These are phyloP conservation scores for Drosophila bifasciata DNA, from an alignment of 1,140 invertebrate genomes.

Conservation along the genomic window DNA sequence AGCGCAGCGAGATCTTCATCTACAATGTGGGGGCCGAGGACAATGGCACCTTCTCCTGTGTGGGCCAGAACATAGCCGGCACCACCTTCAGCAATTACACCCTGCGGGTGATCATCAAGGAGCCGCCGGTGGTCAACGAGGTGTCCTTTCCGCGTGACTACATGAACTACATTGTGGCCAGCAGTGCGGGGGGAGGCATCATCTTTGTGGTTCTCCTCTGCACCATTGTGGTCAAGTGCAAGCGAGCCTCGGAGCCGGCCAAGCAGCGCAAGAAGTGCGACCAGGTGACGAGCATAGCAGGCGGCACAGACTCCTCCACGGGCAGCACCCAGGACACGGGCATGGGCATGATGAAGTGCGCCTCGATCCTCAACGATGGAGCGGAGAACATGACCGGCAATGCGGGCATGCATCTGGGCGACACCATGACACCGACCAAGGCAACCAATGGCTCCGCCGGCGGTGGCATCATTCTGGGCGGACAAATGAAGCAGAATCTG, in stretches of 20 bases:
- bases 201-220: slow-evolving; percentile 87
- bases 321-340: slow-evolving; percentile 64
- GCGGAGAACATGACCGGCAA: slow-evolving; percentile 68
- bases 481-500: slow-evolving; percentile 81
- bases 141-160: slow-evolving; percentile 88
- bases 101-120: slow-evolving; percentile 89
- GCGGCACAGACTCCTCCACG: slow-evolving; percentile 72
- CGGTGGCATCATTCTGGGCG: slow-evolving; percentile 73
- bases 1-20: slow-evolving; percentile 90
- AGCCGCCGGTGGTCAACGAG: slow-evolving; percentile 88
- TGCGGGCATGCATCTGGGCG: slow-evolving; percentile 51
- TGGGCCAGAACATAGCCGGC: slow-evolving; percentile 93
- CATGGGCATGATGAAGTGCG: slow-evolving; percentile 80
- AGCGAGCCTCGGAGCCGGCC: slow-evolving; percentile 85
- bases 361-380: slow-evolving; percentile 76
- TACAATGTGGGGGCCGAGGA: slow-evolving; percentile 90
- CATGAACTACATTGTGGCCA: slow-evolving; percentile 86
- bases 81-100: slow-evolving; percentile 90
- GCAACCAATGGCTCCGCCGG: slow-evolving; percentile 48
- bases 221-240: slow-evolving; percentile 87
- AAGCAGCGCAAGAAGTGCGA: slow-evolving; percentile 85
- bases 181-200: slow-evolving; percentile 87
- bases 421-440: slow-evolving; percentile 75
- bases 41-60: slow-evolving; percentile 92
- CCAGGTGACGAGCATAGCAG: slow-evolving; percentile 72